Percentiles rank a stretch among this genome's conserved stretches.
Evolutionary conservation across 23 tunicate species (phyloP).

Genomic region (Trididemnum miniatum): DNA sequence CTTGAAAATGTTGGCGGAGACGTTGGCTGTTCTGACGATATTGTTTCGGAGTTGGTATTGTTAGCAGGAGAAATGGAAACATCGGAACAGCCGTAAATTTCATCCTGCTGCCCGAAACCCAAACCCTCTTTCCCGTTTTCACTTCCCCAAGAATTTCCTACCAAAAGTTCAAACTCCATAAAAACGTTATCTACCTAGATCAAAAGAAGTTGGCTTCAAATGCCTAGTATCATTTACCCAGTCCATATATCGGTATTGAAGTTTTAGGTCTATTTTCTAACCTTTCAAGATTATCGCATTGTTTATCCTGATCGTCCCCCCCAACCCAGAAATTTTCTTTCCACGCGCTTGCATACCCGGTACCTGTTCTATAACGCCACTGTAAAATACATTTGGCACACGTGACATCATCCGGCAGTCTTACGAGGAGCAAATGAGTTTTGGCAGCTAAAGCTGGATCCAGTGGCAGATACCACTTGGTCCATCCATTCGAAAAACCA

Average conservation of each 20-base stretch:
- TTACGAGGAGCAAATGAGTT: not conserved
- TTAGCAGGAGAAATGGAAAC: conserved; percentile 20
- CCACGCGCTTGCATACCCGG: not conserved
- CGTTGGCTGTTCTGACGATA: too few relatives aligned
- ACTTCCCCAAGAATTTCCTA: conserved; percentile 54
- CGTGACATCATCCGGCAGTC: conserved; percentile 42
- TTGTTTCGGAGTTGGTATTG: too few relatives aligned
- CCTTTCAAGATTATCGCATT: too few relatives aligned
- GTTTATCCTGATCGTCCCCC: too few relatives aligned
- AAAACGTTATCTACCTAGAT: too few relatives aligned
- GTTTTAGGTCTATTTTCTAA: too few relatives aligned
- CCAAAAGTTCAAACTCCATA: too few relatives aligned
- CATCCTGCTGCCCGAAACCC: conserved; percentile 50
- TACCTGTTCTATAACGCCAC: conserved; percentile 70
- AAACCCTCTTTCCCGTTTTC: conserved; percentile 51
- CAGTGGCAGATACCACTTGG: conserved; percentile 15
- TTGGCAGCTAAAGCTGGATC: not conserved
- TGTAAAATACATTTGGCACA: conserved; percentile 63
- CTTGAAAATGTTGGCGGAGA: too few relatives aligned
- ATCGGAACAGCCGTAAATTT: conserved; percentile 62
- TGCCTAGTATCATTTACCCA: too few relatives aligned
- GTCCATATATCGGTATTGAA: too few relatives aligned
- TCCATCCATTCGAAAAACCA: not conserved
- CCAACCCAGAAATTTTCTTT: too few relatives aligned
- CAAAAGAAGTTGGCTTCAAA: too few relatives aligned